Conservation (phyloP, 2,888 invertebrate genomes). For the Candidula unifasciata region DNA sequence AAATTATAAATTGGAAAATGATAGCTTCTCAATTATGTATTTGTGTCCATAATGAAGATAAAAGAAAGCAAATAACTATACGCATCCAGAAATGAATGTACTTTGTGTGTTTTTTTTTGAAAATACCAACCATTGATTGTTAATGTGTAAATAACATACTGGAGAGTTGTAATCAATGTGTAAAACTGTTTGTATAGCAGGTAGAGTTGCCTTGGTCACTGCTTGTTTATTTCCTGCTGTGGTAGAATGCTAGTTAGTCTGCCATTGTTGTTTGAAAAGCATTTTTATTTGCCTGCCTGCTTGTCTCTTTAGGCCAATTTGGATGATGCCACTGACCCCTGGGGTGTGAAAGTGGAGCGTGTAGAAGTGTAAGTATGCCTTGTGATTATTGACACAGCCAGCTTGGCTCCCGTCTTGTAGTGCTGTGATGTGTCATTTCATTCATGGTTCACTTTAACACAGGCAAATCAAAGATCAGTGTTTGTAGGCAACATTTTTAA, state of each 20-base stretch:
- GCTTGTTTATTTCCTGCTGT: background rate
- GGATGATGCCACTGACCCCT: constrained; percentile 79
- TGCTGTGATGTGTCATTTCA: too few relatives aligned
- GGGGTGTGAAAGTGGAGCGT: constrained; percentile 79
- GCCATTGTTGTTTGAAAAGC: background rate
- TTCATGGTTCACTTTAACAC: too few relatives aligned
- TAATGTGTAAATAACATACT: background rate
- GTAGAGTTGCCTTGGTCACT: background rate
- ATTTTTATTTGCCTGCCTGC: constrained; percentile 32
- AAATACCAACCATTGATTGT: too few relatives aligned
- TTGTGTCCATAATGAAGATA: too few relatives aligned
- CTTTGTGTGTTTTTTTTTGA: background rate
- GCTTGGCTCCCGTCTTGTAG: too few relatives aligned
- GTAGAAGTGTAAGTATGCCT: constrained; percentile 76
- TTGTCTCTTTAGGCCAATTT: constrained; percentile 66
- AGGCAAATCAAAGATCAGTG: too few relatives aligned
- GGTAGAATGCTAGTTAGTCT: background rate
- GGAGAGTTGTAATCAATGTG: too few relatives aligned
- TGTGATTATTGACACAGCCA: too few relatives aligned
- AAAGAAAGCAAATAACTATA: background rate
- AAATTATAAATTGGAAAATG: too few relatives aligned
- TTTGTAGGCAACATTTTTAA: too few relatives aligned
- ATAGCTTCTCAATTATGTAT: too few relatives aligned
- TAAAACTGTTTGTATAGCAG: background rate
- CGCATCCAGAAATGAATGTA: background rate